phyloP scores from a whole-genome alignment of 1,140 invertebrate genomes.

The Neodiprion pinetum region DNA sequence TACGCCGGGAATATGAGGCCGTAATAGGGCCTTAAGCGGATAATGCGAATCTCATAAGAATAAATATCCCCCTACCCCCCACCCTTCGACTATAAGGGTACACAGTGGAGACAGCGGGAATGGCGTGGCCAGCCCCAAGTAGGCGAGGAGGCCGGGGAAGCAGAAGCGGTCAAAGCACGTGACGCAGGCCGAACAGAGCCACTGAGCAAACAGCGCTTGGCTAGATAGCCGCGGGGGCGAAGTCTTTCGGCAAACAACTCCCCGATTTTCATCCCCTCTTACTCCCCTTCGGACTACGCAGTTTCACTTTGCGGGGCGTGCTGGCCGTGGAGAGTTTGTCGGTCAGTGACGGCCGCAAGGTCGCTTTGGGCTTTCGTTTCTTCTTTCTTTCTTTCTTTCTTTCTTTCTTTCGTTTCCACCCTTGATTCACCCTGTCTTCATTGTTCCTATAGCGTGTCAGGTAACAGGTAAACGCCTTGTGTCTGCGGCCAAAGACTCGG shows the following conservation, averaged over 20 bases:
- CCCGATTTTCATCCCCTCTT: background rate
- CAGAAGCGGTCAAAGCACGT: background rate
- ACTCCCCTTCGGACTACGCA: no score
- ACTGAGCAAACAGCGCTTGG: conserved; percentile 9
- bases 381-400: no score
- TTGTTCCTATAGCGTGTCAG: no score
- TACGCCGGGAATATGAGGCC: background rate
- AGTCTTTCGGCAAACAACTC: conserved; percentile 11
- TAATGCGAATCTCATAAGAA: background rate
- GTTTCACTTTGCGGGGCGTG: no score
- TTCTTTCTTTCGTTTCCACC: no score
- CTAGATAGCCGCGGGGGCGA: conserved; percentile 11
- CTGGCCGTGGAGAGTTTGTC: no score
- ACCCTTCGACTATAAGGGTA: no score
- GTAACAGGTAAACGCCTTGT: no score
- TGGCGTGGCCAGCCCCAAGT: background rate
- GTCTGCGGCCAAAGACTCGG: no score
- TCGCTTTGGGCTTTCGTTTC: no score
- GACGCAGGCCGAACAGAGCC: background rate
- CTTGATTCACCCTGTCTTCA: no score
- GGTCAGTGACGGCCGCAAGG: no score
- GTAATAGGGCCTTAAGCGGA: background rate
- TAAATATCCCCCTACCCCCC: background rate
- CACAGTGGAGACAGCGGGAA: background rate
- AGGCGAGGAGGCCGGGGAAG: conserved; percentile 5